Evolutionary conservation across 1,140 invertebrate genomes (phyloP), one percentile per base, ranked within the genome.

Genomic region (Pogonognathellus flavescens): DNA sequence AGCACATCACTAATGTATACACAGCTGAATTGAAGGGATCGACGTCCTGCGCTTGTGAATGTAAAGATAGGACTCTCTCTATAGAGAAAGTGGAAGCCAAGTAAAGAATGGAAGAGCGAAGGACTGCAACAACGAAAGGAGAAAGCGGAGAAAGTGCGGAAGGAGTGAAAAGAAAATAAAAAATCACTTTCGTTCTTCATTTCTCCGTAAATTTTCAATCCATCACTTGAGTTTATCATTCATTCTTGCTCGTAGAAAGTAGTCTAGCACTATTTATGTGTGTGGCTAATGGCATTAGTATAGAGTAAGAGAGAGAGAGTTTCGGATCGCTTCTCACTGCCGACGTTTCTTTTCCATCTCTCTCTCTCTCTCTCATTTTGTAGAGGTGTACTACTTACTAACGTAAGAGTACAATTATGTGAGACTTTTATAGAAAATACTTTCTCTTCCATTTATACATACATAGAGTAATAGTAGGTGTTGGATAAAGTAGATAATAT

Each of bases 211-310:
- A 76, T 76, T 76, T 76, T 76, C 70, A 76, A 76, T 76, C 70
- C 70, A 76, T 76, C 70, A 76, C 70, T 76, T 50, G 70, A 76
- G 70, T 76, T 76, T 76, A 76, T 76, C 70, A 76, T 76, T 76
- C 41, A 76, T 76, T 76, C 70, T 50, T 11, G 8, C 41, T 70
- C 22, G 25, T 10, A 49, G 41, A 49, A 14, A 49, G n/a, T n/a
- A 76, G 41, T 6, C n/a, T 49, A n/a, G 6, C 14, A 16, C 10
- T 70, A 25, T 16, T 13, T 41, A 70, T 41, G 9, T 41, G 66
- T n/a, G 13, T 9, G 59, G n/a, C 59, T 62, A 20, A n/a, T 62
- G 20, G 59, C 53, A 57, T 20, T 18, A 62, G 13, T n/a, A 62
- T 62, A 16, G 53, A 11, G 53, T 16, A 5, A 55, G 11, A 55